phyloP scores from a whole-genome alignment of 2,797 vertebrate species.

The Hylomyscus alleni region DNA sequence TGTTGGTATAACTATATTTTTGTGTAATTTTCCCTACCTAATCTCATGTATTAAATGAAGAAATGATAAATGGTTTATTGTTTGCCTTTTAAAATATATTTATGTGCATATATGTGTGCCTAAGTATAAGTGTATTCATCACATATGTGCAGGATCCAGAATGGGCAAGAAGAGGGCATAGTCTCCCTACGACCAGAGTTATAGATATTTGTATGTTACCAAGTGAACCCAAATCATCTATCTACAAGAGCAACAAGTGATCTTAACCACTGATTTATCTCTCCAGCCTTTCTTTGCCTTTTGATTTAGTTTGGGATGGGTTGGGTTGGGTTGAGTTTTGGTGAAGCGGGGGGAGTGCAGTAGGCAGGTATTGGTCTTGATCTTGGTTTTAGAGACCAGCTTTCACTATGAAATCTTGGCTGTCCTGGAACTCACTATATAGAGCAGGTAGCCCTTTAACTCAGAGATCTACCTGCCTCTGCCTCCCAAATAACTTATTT shows the following conservation, averaged over 20 bases:
- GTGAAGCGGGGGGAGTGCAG: neutral
- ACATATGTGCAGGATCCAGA: neutral
- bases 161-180: too few relatives aligned
- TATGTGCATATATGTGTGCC: neutral
- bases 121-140: neutral
- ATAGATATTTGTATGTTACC: neutral
- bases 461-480: neutral
- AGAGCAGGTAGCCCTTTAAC: neutral
- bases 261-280: neutral
- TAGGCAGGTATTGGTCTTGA: neutral
- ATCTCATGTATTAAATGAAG: conserved; percentile 33
- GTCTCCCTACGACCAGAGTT: neutral
- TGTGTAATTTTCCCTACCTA: conserved; percentile 42
- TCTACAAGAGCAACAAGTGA: neutral
- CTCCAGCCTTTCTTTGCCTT: neutral
- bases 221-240: neutral
- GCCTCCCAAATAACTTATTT: neutral
- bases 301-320: neutral
- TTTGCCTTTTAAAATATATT: neutral
- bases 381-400: neutral
- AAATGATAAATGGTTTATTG: conserved; percentile 33
- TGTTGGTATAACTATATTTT: neutral
- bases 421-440: neutral
- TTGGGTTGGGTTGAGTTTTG: neutral
- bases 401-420: neutral